A percentile compares a stretch with the other conserved stretches of the same genome.
These are phyloP conservation scores for Cheirogaleus medius DNA, from an alignment of 2,113 vertebrate species.

Conservation along the genomic window DNA sequence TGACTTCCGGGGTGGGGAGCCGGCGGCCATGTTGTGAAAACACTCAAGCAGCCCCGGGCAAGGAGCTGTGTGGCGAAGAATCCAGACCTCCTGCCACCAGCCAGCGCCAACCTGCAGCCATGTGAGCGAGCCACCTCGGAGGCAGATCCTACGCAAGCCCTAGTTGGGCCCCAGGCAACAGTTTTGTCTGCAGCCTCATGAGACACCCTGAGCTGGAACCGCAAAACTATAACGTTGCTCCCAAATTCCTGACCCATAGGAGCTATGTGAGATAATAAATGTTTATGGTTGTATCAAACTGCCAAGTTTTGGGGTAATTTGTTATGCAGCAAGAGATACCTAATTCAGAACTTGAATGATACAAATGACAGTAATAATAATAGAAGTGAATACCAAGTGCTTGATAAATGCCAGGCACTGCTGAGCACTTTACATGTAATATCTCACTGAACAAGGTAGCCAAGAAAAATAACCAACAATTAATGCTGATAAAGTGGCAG, in stretches of 20 bases:
- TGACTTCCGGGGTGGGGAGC: background rate
- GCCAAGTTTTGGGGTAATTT: background rate
- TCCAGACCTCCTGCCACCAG: background rate
- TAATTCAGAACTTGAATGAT: background rate
- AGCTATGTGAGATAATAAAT: background rate
- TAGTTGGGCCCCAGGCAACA: background rate
- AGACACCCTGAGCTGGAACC: background rate
- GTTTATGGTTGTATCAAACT: background rate
- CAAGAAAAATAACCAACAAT: background rate
- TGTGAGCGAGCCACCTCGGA: background rate
- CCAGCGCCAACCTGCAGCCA: background rate
- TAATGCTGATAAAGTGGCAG: background rate
- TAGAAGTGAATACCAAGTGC: background rate
- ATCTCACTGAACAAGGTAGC: background rate
- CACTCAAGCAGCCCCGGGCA: background rate
- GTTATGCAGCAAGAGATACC: background rate
- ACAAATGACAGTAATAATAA: background rate
- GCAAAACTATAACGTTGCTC: accelerated
- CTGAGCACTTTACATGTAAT: background rate
- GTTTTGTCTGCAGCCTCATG: background rate
- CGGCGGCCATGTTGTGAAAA: background rate
- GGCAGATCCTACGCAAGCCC: background rate
- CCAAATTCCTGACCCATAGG: background rate
- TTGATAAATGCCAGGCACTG: background rate
- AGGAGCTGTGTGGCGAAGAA: background rate